Evolutionary conservation across 1,140 invertebrate species (phyloP).

Genomic region (Pteromalus puparum): DNA sequence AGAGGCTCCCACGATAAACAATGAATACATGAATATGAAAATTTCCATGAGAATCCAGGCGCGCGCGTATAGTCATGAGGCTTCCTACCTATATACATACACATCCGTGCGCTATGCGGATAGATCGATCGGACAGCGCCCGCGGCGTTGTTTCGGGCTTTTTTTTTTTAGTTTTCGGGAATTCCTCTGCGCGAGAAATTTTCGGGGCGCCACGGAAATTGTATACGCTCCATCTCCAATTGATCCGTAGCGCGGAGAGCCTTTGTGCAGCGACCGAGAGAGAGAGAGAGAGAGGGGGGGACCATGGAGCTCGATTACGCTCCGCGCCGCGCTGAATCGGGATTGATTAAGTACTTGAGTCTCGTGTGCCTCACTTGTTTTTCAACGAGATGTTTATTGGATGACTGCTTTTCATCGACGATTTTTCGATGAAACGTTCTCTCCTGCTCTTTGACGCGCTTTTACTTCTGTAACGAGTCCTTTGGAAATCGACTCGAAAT

Average conservation of each 20-base stretch:
- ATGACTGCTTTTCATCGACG: neutral
- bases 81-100: conserved; percentile 4
- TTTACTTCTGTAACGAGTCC: neutral
- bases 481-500: no score
- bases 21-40: conserved; percentile 71
- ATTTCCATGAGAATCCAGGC: conserved; percentile 61
- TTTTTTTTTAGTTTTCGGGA: conserved; percentile 14
- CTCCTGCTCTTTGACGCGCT: neutral
- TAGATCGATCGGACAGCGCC: conserved; percentile 1
- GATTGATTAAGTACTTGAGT: conserved; percentile 39
- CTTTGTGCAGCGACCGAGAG: neutral
- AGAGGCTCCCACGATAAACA: conserved; percentile 60
- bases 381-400: conserved; percentile 38
- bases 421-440: neutral
- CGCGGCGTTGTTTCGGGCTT: neutral
- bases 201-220: conserved; percentile 28
- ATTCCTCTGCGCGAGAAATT: conserved; percentile 16
- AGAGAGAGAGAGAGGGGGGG: neutral
- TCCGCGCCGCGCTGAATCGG: neutral
- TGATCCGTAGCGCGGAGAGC: neutral
- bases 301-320: neutral
- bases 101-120: neutral
- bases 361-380: conserved; percentile 5
- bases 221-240: conserved; percentile 32
- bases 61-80: conserved; percentile 18